These are phyloP conservation scores for Neostethus bicornis DNA, from an alignment of 2,797 vertebrate genomes.

Conservation along the genomic window DNA sequence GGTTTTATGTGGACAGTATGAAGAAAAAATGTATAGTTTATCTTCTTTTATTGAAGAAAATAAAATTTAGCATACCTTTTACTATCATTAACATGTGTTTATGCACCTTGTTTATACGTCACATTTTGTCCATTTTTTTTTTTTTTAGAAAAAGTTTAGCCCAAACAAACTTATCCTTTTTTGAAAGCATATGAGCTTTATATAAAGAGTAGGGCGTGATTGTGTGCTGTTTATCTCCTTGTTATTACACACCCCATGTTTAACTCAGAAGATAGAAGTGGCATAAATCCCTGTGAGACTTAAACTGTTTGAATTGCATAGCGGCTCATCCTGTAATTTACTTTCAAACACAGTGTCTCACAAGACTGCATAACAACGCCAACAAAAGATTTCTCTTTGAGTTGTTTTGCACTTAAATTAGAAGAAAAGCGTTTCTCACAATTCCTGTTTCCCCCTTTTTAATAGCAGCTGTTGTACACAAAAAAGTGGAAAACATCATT, in stretches of 20 bases:
- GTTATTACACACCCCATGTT: conserved; percentile 5
- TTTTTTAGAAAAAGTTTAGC: conserved; percentile 10
- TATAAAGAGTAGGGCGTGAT: not conserved
- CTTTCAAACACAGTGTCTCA: conserved; percentile 26
- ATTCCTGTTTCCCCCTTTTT: conserved; percentile 28
- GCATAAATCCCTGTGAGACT: conserved; percentile 10
- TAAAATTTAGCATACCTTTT: not conserved
- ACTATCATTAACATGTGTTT: conserved; percentile 7
- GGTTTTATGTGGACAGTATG: conserved; percentile 8
- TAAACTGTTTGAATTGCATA: conserved; percentile 15
- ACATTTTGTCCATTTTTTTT: conserved; percentile 1
- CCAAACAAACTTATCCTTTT: not conserved
- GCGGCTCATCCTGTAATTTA: conserved; percentile 13
- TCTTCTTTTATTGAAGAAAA: no score
- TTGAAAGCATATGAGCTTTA: conserved; percentile 2
- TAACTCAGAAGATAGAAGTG: conserved; percentile 11
- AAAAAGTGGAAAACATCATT: conserved; percentile 47
- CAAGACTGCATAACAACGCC: conserved; percentile 10
- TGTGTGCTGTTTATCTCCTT: not conserved
- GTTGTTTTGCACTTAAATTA: conserved; percentile 31
- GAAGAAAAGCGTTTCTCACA: conserved; percentile 11
- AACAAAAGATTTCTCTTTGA: conserved; percentile 13
- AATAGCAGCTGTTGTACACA: conserved; percentile 14
- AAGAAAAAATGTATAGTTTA: no score
- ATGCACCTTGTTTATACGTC: conserved; percentile 5